Evolutionary conservation across 1,140 invertebrate genomes (phyloP).

Genomic region (Laodelphax striatellus): DNA sequence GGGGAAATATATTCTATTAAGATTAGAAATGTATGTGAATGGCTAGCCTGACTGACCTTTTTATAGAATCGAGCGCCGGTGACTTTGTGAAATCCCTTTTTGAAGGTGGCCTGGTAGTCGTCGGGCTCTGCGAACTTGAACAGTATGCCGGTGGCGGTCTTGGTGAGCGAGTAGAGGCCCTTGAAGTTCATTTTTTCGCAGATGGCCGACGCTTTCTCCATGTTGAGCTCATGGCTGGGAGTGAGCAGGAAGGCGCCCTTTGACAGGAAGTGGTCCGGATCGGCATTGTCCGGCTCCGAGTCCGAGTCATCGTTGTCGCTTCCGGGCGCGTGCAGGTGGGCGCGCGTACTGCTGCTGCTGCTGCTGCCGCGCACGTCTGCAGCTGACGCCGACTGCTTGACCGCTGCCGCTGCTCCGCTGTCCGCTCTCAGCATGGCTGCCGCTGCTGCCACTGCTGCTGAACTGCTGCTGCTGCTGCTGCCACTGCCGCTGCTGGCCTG

Average conservation of each 20-base stretch:
- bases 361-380: background rate
- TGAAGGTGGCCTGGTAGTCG: constrained; percentile 71
- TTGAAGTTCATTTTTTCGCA: constrained; percentile 80
- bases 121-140: constrained; percentile 77
- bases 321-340: background rate
- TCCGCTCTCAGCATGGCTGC: constrained; percentile 1
- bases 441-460: background rate
- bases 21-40: too few relatives aligned
- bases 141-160: constrained; percentile 74
- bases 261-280: constrained; percentile 29
- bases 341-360: background rate
- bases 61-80: constrained; percentile 63
- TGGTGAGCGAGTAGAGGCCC: constrained; percentile 69
- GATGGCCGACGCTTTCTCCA: constrained; percentile 72
- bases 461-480: background rate
- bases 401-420: background rate
- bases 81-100: constrained; percentile 76
- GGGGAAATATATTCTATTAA: too few relatives aligned
- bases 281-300: constrained; percentile 22
- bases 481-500: background rate
- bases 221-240: constrained; percentile 66
- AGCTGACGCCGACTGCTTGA: background rate
- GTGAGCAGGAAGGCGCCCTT: constrained; percentile 67
- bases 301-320: constrained; percentile 22
- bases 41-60: constrained; percentile 40